Base-by-base conservation (phyloP, 2,888 invertebrate species). In the Agriopis marginaria region DNA sequence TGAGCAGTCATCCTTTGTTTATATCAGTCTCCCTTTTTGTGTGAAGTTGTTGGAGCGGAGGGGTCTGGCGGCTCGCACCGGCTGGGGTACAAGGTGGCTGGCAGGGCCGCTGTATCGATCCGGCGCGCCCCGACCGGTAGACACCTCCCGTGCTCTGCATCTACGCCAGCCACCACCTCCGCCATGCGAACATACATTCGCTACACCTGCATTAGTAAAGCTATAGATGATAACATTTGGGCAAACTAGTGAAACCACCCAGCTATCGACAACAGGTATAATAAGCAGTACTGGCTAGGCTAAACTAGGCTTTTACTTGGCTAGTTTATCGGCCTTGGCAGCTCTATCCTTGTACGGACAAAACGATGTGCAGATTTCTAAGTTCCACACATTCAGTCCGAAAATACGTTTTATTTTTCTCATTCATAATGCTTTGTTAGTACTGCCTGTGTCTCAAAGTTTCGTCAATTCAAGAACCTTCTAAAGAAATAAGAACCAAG, bases 31-130 rank as follows among this genome's bases (percentile, higher is more conserved):
- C 47, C 68, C 51, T 32, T 70, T 74, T 71, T 74, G 72, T 78
- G 71, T 76, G 73, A 75, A 77, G 72, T 78, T 71, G 75, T 69
- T 77, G 77, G 73, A 75, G 75, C 76, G 75, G 78, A 58, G 79
- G 82, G 81, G 77, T 83, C 82, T 84, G 58, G 73, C 55, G 40
- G 55, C 12, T 58, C 58, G 58, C 73, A 79, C 80, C 78, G 80
- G 78, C 82, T 80, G 83, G 86, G 84, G 82, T 81, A 84, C 80
- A 77, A 82, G 83, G 83, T 81, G 81, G 80, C 76, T 54, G 63
- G 68, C 66, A 58, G 70, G 66, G 63, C 69, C 64, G 69, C 76
- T 73, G 78, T 87, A 87, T 87, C 79, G 87, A 87, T 87, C 87
- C 75, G 79, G 68, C 76, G 75, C 73, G 78, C 83, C 83, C 82